These are phyloP conservation scores for Nothobranchius furzeri DNA, from an alignment of 2,113 vertebrate genomes.

Conservation along the genomic window DNA sequence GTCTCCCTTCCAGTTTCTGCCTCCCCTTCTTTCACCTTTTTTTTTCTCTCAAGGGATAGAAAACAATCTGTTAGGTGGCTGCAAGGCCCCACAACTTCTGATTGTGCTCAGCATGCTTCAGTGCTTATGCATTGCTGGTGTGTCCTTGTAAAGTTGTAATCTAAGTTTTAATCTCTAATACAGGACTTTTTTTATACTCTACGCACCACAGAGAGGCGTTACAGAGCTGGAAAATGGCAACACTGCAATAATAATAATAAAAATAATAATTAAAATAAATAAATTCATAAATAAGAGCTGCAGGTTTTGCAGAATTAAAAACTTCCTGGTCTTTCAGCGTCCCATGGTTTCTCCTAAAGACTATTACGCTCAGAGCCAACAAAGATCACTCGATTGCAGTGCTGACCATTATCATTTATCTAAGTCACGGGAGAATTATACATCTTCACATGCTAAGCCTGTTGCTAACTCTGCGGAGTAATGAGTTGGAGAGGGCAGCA, in stretches of 20 bases:
- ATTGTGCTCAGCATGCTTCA: constrained; percentile 49
- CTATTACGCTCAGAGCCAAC: constrained; percentile 34
- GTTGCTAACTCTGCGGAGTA: constrained; percentile 56
- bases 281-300: constrained; percentile 1
- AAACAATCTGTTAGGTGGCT: constrained; percentile 54
- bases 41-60: constrained; percentile 37
- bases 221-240: not conserved
- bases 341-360: constrained; percentile 15
- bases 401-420: constrained; percentile 61
- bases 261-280: constrained; percentile 40
- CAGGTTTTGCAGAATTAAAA: constrained; percentile 30
- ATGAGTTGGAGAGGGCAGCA: constrained; percentile 45
- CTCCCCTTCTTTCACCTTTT: constrained; percentile 21
- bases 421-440: constrained; percentile 53
- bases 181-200: constrained; percentile 8
- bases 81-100: constrained; percentile 41
- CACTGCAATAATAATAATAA: not conserved
- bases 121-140: constrained; percentile 28
- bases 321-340: constrained; percentile 10
- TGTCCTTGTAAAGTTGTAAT: constrained; percentile 50
- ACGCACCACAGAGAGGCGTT: constrained; percentile 5
- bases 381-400: constrained; percentile 61
- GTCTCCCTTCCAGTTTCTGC: constrained; percentile 13
- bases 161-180: constrained; percentile 33
- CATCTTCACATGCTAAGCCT: constrained; percentile 53